Evolutionary conservation across 2,113 vertebrate genomes (phyloP), one percentile per base, ranked within the genome.

Genomic region (Thalassarche chlororhynchos): DNA sequence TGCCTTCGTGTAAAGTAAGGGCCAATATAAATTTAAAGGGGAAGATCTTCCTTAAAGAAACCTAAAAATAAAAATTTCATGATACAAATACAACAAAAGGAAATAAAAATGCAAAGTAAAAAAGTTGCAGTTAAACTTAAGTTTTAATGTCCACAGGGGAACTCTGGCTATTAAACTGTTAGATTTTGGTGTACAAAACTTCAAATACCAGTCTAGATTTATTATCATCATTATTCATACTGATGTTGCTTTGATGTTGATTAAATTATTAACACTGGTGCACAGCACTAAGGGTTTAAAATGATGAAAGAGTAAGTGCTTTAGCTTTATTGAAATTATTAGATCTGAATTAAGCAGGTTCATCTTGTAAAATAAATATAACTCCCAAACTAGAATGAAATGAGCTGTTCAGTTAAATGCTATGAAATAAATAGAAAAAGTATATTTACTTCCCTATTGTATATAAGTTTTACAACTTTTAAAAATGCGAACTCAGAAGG

Each of bases 241-340:
- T 85, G 49, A 85, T 62, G 31, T 94, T 96, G 25, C 55, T 90
- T 94, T 92, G 74, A 87, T 96, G 87, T 93, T 96, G 93, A 97
- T 97, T 95, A 80, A 96, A 96, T 93, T 95, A 66, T 94, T 97
- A 80, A 96, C 89, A n/a, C 55, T 87, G 72, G 23, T 80, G 15
- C 15, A 86, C 47, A 80, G 36, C 66, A 81, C 36, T 44, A 89
- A 91, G 65, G 38, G 47, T 55, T 68, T 78, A 92, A 96, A 96
- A 49, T 95, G 21, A 93, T 97, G 78, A 80, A 94, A 95, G 29
- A 21, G 31, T 62, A 95, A 97, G 42, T 74, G 42, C 96, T 98
- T 95, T 91, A 92, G 76, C 29, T 92, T 96, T 95, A 95, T 95
- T 95, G 76, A 96, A 91, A 93, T 64, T 91, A 93, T 79, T 95